Conservation (phyloP, 2,113 vertebrate genomes). For the Lophius piscatorius region DNA sequence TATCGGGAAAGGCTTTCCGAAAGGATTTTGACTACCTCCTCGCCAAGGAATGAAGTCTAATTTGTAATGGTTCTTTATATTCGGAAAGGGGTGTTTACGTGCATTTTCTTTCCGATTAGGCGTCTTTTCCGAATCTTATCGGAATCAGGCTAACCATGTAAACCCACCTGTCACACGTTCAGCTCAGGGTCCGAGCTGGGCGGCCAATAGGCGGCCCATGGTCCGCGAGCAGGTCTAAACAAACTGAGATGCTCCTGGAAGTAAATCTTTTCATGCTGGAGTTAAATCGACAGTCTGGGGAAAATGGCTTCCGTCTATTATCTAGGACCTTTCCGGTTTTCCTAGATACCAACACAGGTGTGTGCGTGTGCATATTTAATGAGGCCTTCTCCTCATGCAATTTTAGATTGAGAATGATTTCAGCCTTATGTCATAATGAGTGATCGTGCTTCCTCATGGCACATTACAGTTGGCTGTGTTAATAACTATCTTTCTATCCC, state of each 20-base stretch:
- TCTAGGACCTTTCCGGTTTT: slow-evolving; percentile 44
- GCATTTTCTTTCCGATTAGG: too few relatives aligned
- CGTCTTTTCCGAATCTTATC: too few relatives aligned
- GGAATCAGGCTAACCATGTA: too few relatives aligned
- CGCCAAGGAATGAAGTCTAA: too few relatives aligned
- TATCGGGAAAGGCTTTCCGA: too few relatives aligned
- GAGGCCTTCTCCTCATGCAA: slow-evolving; percentile 38
- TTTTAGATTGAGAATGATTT: slow-evolving; percentile 39
- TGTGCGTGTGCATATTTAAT: slow-evolving; percentile 67
- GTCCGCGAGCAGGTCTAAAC: not conserved
- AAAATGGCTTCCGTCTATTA: slow-evolving; percentile 22
- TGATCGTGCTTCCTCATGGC: slow-evolving; percentile 53
- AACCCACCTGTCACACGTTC: too few relatives aligned
- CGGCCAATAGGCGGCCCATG: too few relatives aligned
- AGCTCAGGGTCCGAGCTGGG: too few relatives aligned
- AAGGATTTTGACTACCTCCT: too few relatives aligned
- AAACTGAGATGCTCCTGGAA: slow-evolving; percentile 40
- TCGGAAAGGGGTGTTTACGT: too few relatives aligned
- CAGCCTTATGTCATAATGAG: slow-evolving; percentile 59
- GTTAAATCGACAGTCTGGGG: slow-evolving; percentile 34
- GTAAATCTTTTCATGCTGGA: slow-evolving; percentile 12
- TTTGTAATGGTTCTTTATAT: too few relatives aligned
- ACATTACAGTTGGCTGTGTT: slow-evolving; percentile 58
- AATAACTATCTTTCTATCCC: slow-evolving; percentile 53
- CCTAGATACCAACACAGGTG: slow-evolving; percentile 50